Evolutionary conservation across 1,140 invertebrate species (phyloP), one percentile per base, ranked within the genome.

Genomic region (Sinonovacula constricta): DNA sequence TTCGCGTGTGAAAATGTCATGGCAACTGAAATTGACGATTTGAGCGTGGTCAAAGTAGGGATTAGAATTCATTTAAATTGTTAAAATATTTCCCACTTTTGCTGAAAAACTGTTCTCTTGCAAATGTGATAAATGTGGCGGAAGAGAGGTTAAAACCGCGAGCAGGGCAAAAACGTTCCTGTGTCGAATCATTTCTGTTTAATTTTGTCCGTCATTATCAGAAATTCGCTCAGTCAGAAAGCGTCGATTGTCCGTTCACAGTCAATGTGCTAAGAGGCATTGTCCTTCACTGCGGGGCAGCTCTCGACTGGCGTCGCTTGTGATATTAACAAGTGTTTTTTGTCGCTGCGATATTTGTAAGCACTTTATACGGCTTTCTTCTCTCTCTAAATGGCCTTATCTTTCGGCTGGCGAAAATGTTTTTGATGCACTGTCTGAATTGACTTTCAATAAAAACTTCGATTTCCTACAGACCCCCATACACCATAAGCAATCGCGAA

Each of bases 301-400:
- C 54, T 63, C 72, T 54, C 26, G 51, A 36, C 33, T 67, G 72
- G 72, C 72, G 72, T 76, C 72, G 72, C 63, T 76, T 65, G 28
- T 57, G 63, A 28, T 28, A 45, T 45, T 76, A 76, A 76, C 72
- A 76, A 76, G 72, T 76, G 72, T 76, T 76, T n/a, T 76, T 76
- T 67, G 72, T 67, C 72, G 72, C 53, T 53, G 51, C 49, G 63
- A 33, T 49, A 65, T 76, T 36, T 54, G 45, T 66, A 63, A 53
- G 59, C 72, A 54, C 62, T 76, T 54, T 53, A 76, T 39, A 49
- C 30, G 53, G 31, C 62, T 66, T 76, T 76, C 56, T 66, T 54
- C 51, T 66, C n/a, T 57, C 59, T 66, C 65, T 76, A 76, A 76
- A 76, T 76, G 67, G 72, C 72, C 63, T 34, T 76, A 76, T 76